These are phyloP conservation scores for Melanaphis sacchari DNA, from an alignment of 1,140 invertebrate genomes.

Conservation along the genomic window DNA sequence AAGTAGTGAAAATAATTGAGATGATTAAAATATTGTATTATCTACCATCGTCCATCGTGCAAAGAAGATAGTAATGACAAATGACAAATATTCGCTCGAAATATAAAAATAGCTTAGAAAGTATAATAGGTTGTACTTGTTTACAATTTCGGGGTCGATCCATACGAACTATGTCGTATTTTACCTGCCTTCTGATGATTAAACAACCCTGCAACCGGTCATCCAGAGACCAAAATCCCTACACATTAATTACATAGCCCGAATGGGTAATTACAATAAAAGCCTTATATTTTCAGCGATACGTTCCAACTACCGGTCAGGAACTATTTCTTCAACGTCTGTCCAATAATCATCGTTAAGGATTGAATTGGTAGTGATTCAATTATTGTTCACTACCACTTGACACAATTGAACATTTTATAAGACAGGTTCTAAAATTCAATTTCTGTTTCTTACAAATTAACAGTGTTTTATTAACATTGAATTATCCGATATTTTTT, in stretches of 20 bases:
- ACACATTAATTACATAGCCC: conserved; percentile 6
- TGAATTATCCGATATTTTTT: not conserved
- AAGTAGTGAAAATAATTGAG: not conserved
- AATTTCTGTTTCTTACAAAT: not conserved
- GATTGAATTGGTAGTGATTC: not conserved
- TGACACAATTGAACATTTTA: not conserved
- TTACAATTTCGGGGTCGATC: not conserved
- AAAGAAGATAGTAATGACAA: not conserved
- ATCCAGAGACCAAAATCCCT: not conserved
- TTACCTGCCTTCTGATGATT: conserved; percentile 13
- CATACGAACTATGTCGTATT: not conserved
- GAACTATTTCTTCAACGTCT: not conserved
- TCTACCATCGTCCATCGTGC: not conserved
- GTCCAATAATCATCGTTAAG: not conserved
- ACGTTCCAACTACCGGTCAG: not conserved
- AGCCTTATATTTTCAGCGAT: not conserved
- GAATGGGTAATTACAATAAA: not conserved
- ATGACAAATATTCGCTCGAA: not conserved
- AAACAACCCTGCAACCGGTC: conserved; percentile 20
- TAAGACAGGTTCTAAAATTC: not conserved
- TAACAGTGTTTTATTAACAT: not conserved
- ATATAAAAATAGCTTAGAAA: not conserved
- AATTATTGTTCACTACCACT: not conserved
- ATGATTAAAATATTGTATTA: not conserved
- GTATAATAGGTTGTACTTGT: not conserved